These are phyloP conservation scores for Argynnis bischoffii DNA, from an alignment of 2,888 invertebrate genomes.

Conservation along the genomic window DNA sequence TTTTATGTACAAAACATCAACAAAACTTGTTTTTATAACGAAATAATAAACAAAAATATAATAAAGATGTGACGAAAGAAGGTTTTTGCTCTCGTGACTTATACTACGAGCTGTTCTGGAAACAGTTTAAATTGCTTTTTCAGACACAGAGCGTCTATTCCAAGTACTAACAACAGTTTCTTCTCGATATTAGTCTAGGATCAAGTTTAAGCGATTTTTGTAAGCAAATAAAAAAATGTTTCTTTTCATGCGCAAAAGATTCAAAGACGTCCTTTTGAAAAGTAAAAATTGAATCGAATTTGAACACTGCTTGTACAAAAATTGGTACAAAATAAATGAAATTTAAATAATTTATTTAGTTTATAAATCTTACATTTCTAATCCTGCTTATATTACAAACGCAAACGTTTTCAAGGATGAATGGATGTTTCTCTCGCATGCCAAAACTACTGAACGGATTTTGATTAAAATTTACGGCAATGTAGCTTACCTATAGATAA, in stretches of 20 bases:
- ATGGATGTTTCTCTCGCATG: too few species aligned
- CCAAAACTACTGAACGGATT: too few species aligned
- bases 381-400: too few species aligned
- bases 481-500: too few species aligned
- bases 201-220: conserved; percentile 64
- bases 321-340: neutral
- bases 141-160: conserved; percentile 70
- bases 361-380: too few species aligned
- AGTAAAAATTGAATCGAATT: conserved; percentile 27
- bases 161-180: conserved; percentile 68
- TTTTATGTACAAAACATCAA: too few species aligned
- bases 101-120: conserved; percentile 49
- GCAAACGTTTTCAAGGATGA: too few species aligned
- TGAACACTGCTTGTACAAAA: conserved; percentile 1
- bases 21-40: too few species aligned
- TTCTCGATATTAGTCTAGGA: conserved; percentile 66
- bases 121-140: conserved; percentile 80
- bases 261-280: conserved; percentile 34
- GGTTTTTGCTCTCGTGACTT: conserved; percentile 42
- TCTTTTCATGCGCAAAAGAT: conserved; percentile 43
- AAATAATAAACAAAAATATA: neutral
- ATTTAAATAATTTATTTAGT: too few species aligned
- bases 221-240: conserved; percentile 46
- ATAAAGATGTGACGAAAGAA: neutral
- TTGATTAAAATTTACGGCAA: too few species aligned